These are phyloP conservation scores for Labeo rohita DNA, from an alignment of 2,113 vertebrate species.

Conservation along the genomic window DNA sequence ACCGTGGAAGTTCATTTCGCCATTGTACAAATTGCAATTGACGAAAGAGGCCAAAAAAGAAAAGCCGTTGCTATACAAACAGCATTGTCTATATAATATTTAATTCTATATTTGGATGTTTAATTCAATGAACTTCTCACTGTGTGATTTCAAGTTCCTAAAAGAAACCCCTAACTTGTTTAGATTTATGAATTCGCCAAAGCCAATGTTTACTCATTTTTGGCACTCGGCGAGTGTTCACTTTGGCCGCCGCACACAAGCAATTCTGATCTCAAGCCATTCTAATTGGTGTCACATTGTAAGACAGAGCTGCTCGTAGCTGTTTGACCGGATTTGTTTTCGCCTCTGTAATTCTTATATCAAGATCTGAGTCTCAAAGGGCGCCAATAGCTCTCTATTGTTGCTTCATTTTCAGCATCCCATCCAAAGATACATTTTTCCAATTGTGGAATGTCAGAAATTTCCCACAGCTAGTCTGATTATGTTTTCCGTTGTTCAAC, in stretches of 20 bases:
- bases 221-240: neutral
- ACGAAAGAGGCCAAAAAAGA: neutral
- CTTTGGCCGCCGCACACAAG: constrained; percentile 25
- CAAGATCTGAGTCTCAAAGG: neutral
- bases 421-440: constrained; percentile 48
- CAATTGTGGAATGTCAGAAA: constrained; percentile 45
- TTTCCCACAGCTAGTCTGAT: constrained; percentile 43
- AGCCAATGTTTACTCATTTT: constrained; percentile 3
- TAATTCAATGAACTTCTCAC: neutral
- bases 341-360: constrained; percentile 1
- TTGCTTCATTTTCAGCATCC: constrained; percentile 39
- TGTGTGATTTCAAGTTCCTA: neutral
- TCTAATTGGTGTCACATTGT: constrained; percentile 1
- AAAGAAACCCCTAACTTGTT: neutral
- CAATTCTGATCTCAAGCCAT: constrained; percentile 1
- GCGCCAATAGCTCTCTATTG: constrained; percentile 16
- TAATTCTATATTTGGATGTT: no score
- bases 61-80: neutral
- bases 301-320: constrained; percentile 7
- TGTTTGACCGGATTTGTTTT: constrained; percentile 13
- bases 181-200: neutral
- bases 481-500: constrained; percentile 45
- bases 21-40: constrained; percentile 13
- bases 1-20: neutral
- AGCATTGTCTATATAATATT: neutral